Evolutionary conservation across 2,797 vertebrate genomes (phyloP), one percentile per base, ranked within the genome.

Genomic region (Characodon lateralis): DNA sequence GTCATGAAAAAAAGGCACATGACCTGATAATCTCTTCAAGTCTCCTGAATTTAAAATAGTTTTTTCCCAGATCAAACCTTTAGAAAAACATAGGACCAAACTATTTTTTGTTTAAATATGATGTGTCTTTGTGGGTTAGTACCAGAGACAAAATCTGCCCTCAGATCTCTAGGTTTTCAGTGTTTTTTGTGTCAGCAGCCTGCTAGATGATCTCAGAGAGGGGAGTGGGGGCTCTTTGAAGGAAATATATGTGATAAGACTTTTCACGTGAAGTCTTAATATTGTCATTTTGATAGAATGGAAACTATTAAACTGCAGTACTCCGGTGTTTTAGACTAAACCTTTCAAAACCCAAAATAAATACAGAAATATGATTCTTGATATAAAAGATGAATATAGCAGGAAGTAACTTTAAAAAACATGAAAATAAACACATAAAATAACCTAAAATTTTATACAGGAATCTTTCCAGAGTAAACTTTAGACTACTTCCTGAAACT

Each of bases 21-120:
- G 86, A 92, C 88, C 69, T 68, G 51, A 59, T 92, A 89, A 94
- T 92, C 81, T 10, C 85, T 82, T 22, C 41, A 86, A 85, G 73
- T 81, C 76, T 73, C 31, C 43, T 28, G 71, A 71, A 68, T 73
- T 56, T 46, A 59, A 72, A 28, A 73, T 82, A 50, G 58, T 75
- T 65, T 77, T 81, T 55, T 77, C 73, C 43, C 56, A 46, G 28
- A 48, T 24, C 78, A 83, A 80, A 50, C 2, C 78, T 59, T 41
- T n/a, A 20, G 28, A 39, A 1, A 13, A 76, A 78, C 71, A 28
- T 4, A 3, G 10, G 71, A 10, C 0, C 10, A 2, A 18, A 56
- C 5, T n/a, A 58, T 9, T 24, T 51, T 35, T 28, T 18, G 9
- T 63, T 72, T 43, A 6, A 50, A 10, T 51, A 3, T 35, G 24